phyloP scores from a whole-genome alignment of 2,113 vertebrate species.

The Psittacus erithacus region DNA sequence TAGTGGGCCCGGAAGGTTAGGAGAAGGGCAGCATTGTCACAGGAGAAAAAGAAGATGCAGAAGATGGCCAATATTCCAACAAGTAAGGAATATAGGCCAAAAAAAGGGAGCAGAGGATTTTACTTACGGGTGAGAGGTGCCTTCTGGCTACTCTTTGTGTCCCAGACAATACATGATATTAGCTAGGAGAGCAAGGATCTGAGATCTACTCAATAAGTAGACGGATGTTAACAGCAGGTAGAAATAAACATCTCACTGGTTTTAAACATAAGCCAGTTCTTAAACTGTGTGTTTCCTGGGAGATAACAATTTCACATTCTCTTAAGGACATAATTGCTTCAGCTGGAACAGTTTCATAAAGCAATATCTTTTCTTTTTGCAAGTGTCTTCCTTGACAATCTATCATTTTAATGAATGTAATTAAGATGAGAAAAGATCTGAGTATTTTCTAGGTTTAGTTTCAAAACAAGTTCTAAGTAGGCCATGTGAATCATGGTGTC shows the following conservation, averaged over 20 bases:
- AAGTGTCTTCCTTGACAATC: background rate
- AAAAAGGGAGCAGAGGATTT: background rate
- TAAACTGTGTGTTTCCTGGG: background rate
- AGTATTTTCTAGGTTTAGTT: slow-evolving; percentile 7
- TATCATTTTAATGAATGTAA: background rate
- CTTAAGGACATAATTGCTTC: background rate
- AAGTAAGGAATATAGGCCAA: background rate
- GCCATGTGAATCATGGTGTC: background rate
- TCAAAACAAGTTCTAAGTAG: slow-evolving; percentile 34
- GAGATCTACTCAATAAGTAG: background rate
- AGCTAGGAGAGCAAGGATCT: background rate
- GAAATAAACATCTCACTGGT: background rate
- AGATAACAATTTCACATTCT: background rate
- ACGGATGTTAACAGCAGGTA: background rate
- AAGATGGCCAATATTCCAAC: background rate
- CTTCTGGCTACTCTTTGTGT: background rate
- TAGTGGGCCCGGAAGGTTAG: too few relatives aligned
- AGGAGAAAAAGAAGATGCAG: background rate
- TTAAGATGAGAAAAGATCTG: background rate
- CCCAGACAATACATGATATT: background rate
- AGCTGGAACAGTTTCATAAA: background rate
- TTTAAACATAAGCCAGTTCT: background rate
- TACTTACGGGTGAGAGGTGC: background rate
- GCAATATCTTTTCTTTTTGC: background rate
- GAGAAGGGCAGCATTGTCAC: background rate